phyloP scores from a whole-genome alignment of 2,888 invertebrate species.

The Trachelus troglodyta region DNA sequence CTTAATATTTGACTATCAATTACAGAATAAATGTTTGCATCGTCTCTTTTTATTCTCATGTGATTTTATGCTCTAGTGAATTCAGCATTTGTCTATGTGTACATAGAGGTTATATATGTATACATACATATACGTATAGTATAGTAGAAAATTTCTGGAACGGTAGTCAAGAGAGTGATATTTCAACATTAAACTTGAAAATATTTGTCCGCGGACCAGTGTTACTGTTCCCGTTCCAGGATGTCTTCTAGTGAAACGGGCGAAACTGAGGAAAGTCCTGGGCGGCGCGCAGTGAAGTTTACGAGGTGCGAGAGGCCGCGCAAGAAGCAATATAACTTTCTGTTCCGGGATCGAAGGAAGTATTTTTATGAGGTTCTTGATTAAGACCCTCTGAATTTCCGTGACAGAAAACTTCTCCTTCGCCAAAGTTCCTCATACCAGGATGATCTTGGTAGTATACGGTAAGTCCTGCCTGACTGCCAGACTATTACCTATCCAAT shows the following conservation, averaged over 20 bases:
- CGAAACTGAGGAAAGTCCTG: not conserved
- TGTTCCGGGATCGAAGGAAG: conserved; percentile 11
- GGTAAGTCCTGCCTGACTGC: not conserved
- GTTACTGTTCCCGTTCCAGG: not conserved
- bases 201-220: not conserved
- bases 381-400: conserved; percentile 4
- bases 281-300: conserved; percentile 10
- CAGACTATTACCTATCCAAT: not conserved
- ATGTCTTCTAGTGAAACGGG: too few species aligned
- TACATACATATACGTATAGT: not conserved
- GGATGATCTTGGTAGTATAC: not conserved
- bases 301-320: conserved; percentile 1
- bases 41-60: conserved; percentile 16
- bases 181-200: not conserved
- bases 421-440: not conserved
- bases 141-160: not conserved
- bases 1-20: not conserved
- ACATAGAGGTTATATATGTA: too few species aligned
- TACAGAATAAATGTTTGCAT: not conserved
- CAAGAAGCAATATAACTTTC: conserved; percentile 15
- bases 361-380: conserved; percentile 19
- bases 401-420: not conserved
- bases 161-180: not conserved
- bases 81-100: not conserved
- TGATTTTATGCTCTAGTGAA: conserved; percentile 6